Base-by-base conservation (phyloP, 2,888 invertebrate genomes). In the Andrena camellia region DNA sequence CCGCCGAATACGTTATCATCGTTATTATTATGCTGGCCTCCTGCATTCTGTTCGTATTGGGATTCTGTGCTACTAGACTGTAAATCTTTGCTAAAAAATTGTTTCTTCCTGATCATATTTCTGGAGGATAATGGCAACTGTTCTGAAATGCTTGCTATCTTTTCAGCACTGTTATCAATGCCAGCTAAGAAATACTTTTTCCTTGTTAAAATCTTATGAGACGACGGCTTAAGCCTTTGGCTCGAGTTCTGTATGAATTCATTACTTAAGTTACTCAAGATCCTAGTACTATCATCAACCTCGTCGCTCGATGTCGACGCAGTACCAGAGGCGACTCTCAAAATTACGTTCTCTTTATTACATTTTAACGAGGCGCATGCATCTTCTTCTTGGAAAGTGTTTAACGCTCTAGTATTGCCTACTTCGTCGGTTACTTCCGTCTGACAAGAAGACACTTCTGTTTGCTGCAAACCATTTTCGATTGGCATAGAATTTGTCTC, bases 101-200 rank as follows among this genome's bases (percentile, higher is more conserved):
- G 81, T 62, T 85, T 57, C 57, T 23, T 57, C 13, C 57, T 26
- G 23, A 57, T 57, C 57, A 57, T 57, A 23, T 57, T 23, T 57
- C 57, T 57, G 23, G 20, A 57, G 20, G 54, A 54, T 20, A 54
- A 7, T 8, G 54, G 54, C 20, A 54, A 20, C 7, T 54, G 54
- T 62, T 81, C 85, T 13, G 50, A 54, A 29, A 70, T 66, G 29
- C 50, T 71, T 3, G 26, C 60, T 81, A 52, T 52, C 52, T 76
- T 70, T 23, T 60, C 82, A 42, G 52, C 52, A 50, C 62, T 71
- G 6, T 52, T 81, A 20, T 86, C 83, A 2, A 77, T 60, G 66
- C 71, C 80, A 10, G 85, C 81, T 57, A 90, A 59, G 29, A 90
- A 89, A 70, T 84, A 85, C 57, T 89, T 90, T 52, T 88, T 91